phyloP scores from a whole-genome alignment of 2,888 invertebrate genomes.

The Blastobasis lacticolella region DNA sequence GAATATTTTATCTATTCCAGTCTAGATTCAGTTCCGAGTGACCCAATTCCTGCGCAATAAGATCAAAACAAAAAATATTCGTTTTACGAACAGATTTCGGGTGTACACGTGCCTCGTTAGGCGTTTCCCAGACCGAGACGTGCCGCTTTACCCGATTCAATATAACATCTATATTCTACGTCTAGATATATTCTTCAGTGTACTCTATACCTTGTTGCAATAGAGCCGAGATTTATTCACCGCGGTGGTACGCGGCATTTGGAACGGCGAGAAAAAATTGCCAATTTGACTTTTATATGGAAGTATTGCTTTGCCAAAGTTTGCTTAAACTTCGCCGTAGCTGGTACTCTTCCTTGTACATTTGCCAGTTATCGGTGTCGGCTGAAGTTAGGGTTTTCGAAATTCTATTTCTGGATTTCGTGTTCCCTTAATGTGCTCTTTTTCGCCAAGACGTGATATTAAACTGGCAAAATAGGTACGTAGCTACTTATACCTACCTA shows the following conservation, averaged over 20 bases:
- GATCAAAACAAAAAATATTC: constrained; percentile 2
- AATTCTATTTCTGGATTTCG: too few species aligned
- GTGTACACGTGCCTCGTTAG: constrained; percentile 23
- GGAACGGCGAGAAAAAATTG: neutral
- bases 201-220: neutral
- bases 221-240: neutral
- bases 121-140: constrained; percentile 11
- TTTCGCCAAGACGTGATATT: too few species aligned
- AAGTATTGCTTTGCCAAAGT: neutral
- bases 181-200: neutral
- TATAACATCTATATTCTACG: neutral
- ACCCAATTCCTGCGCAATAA: neutral
- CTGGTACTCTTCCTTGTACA: neutral
- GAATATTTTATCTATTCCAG: neutral
- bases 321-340: neutral
- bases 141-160: neutral
- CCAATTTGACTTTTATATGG: neutral
- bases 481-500: too few species aligned
- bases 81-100: constrained; percentile 9
- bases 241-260: too few species aligned
- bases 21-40: neutral
- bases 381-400: too few species aligned
- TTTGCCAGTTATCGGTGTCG: neutral
- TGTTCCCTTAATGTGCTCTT: too few species aligned
- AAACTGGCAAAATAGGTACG: too few species aligned